phyloP scores from a whole-genome alignment of 30 jellyfish, hydroid and myxozoan genomes.

The Turritopsis rubra region DNA sequence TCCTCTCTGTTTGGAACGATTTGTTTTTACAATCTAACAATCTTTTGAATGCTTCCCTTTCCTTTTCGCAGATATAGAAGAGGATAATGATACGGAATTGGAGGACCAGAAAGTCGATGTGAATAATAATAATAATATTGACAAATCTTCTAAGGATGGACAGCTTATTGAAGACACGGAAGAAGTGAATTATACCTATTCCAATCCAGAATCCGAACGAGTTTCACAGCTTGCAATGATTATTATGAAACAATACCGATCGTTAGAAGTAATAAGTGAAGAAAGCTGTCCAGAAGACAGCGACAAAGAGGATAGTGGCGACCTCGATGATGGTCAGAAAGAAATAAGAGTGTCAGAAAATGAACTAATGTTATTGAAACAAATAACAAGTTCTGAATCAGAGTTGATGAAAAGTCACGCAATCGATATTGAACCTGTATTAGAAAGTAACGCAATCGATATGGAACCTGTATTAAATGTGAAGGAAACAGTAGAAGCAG shows the following conservation, averaged over 20 bases:
- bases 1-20: not conserved
- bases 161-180: not conserved
- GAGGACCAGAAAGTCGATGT: not conserved
- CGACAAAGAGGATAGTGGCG: not conserved
- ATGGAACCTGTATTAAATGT: no score
- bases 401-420: not conserved
- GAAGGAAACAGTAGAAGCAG: no score
- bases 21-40: no score
- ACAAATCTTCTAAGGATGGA: not conserved
- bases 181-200: not conserved
- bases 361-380: not conserved
- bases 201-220: not conserved
- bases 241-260: slow-evolving; percentile 8
- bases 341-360: not conserved
- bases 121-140: not conserved
- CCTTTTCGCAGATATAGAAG: no score
- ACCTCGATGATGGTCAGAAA: not conserved
- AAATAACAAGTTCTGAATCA: not conserved
- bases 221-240: not conserved
- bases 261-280: slow-evolving; percentile 6
- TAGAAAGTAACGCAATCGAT: not conserved
- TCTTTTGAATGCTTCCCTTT: no score
- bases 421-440: not conserved
- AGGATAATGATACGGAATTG: no score
- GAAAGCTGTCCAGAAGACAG: not conserved